Base-by-base conservation (phyloP, 2,888 invertebrate genomes). In the Xylota sylvarum region DNA sequence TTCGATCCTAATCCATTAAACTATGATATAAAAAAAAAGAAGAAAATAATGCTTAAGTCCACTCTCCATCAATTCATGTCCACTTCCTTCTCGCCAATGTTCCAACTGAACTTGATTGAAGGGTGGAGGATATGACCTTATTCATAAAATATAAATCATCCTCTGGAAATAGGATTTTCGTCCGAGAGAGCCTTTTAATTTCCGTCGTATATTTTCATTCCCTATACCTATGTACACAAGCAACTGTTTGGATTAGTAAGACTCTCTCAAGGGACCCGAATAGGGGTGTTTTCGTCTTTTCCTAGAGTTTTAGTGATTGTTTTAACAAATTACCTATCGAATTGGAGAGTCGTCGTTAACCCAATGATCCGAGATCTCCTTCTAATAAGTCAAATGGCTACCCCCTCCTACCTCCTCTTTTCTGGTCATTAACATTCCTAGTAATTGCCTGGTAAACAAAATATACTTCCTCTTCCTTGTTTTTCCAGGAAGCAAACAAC, bases 121-220 rank as follows among this genome's bases (percentile, higher is more conserved):
- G 37, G 12, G n/a, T 30, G 17, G 14, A 43, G 14, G 14, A 35
- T 37, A 17, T 12, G 52, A 32, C 52, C 52, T 14, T 32, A 19
- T 32, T 19, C 52, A 52, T 64, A 43, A 74, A 64, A 55, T 62
- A 73, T 32, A 52, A 74, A 62, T 62, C 52, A 52, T 32, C 10
- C 32, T n/a, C 14, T 6, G 60, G 9, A 50, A 52, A 64, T 74
- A 30, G 43, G 19, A 55, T 64, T 64, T 74, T 62, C 40, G 60
- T 73, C 43, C 62, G 27, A 64, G 14, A n/a, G 23, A 9, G 40
- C 43, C 43, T 43, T 64, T 27, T 52, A 64, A 74, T 52, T 43
- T 64, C 32, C 52, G 10, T 52, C 55, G 1, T 12, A 32, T 30
- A 37, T 46, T 46, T n/a, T 9, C 30, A 14, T 1, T 3, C 2